Evolutionary conservation across 2,888 invertebrate genomes (phyloP).

Genomic region (Acrocyrtus sp.): DNA sequence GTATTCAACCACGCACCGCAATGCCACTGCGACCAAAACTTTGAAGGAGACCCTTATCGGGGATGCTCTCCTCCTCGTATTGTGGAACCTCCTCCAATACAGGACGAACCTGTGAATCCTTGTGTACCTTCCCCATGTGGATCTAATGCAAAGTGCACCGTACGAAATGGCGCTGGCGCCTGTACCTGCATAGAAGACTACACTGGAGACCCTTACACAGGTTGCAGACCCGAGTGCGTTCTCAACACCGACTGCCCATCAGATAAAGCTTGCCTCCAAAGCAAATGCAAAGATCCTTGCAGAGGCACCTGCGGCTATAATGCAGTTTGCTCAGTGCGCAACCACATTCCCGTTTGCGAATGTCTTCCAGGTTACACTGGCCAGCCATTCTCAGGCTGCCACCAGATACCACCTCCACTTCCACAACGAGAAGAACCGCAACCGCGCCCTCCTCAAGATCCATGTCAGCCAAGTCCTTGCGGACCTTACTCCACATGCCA

Average conservation of each 20-base stretch:
- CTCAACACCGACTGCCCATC: constrained; percentile 86
- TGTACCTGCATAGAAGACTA: constrained; percentile 79
- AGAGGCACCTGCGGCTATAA: constrained; percentile 73
- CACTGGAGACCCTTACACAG: constrained; percentile 79
- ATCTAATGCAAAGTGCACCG: constrained; percentile 76
- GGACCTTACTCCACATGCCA: constrained; percentile 82
- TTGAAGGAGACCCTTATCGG: constrained; percentile 67
- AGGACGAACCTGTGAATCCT: constrained; percentile 39
- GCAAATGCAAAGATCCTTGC: constrained; percentile 72
- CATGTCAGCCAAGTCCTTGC: constrained; percentile 55
- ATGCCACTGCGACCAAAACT: constrained; percentile 74
- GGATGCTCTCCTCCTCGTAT: constrained; percentile 58
- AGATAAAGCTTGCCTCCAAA: constrained; percentile 65
- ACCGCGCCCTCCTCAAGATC: constrained; percentile 28
- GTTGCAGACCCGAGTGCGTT: constrained; percentile 86
- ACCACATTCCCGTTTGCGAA: constrained; percentile 78
- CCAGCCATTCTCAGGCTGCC: constrained; percentile 67
- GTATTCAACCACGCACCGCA: constrained; percentile 67
- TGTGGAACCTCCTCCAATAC: constrained; percentile 55
- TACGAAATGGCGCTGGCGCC: constrained; percentile 70
- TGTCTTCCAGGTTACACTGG: constrained; percentile 75
- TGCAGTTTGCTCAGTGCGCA: constrained; percentile 78
- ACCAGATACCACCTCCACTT: constrained; percentile 33
- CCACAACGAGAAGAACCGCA: constrained; percentile 23
- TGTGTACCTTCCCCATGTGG: constrained; percentile 74